Evolutionary conservation across 2,113 vertebrate genomes (phyloP), one percentile per base, ranked within the genome.

Genomic region (Perccottus glenii): DNA sequence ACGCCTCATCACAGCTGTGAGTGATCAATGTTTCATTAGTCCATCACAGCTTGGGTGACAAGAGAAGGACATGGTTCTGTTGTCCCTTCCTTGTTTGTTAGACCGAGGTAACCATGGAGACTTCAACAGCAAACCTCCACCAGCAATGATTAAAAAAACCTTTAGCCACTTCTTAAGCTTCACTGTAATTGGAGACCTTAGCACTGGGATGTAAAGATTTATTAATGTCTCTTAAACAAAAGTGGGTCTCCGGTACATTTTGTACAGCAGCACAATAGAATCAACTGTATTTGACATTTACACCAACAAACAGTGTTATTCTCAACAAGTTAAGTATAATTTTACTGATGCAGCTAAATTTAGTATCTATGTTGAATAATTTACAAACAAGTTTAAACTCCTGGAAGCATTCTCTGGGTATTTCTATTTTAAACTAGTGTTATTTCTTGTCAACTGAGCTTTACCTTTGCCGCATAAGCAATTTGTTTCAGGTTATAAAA

Each of bases 21-120:
- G 53, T 65, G 60, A 90, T 92, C 66, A 91, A 92, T 86, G 78
- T 92, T 93, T 92, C 67, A 93, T 91, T 77, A 87, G 72, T 79
- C 67, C 47, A 35, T 85, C 83, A 77, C 85, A 81, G 83, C 81
- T 87, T 85, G 78, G 81, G 83, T 85, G 84, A 84, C 83, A 77
- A 72, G 73, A 86, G 66, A 67, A 82, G 80, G 70, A 73, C 42
- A 64, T 35, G 10, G 46, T 62, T n/a, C 65, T 19, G 70, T 79
- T 81, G 78, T 78, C 78, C 64, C 63, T 44, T 70, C 67, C 68
- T 51, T 75, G 67, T 75, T 68, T 88, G 78, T 83, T 68, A 64
- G 64, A 60, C 52, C 4, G 19, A 45, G 40, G 90, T 91, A 69
- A 78, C 89, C 89, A 88, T 90, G 87, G 92, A 60, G 80, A 91